Evolutionary conservation across 2,797 vertebrate species (phyloP).

Genomic region (Adrianichthys oophorus): DNA sequence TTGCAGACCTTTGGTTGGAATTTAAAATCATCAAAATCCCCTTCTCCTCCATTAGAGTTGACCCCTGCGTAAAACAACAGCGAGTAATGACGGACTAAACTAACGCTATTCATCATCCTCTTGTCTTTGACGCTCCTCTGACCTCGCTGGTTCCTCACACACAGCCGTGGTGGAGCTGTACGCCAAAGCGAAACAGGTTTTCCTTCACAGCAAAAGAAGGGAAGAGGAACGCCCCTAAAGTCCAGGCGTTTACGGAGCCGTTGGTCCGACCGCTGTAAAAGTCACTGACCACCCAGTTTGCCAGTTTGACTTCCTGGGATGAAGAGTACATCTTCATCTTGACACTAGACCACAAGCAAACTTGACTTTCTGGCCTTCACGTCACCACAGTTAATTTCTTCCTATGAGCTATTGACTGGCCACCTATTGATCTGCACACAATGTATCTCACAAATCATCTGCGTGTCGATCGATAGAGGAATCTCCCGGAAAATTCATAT

Average conservation of each 20-base stretch:
- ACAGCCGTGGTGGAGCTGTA: constrained; percentile 16
- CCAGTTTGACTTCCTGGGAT: constrained; percentile 14
- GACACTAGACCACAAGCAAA: constrained; percentile 29
- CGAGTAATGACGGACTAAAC: constrained; percentile 90
- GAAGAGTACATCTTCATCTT: constrained; percentile 13
- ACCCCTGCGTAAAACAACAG: constrained; percentile 56
- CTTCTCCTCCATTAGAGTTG: constrained; percentile 44
- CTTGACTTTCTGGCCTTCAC: constrained; percentile 62
- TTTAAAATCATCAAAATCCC: neutral
- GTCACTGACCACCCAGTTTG: constrained; percentile 48
- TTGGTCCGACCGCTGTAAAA: constrained; percentile 42
- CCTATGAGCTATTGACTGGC: constrained; percentile 88
- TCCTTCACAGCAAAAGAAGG: constrained; percentile 28
- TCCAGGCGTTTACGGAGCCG: neutral
- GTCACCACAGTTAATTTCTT: constrained; percentile 77
- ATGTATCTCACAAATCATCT: constrained; percentile 99
- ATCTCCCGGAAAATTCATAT: constrained; percentile 99
- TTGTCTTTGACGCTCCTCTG: constrained; percentile 67
- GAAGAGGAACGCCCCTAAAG: constrained; percentile 43
- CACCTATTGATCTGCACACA: constrained; percentile 90
- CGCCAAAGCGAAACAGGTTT: constrained; percentile 28
- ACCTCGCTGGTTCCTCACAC: constrained; percentile 52
- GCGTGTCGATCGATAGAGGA: constrained; percentile 96
- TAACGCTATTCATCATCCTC: constrained; percentile 89
- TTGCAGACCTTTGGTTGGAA: neutral